Evolutionary conservation across 2,797 vertebrate species (phyloP).

Genomic region (Brachyrhaphis roseni): DNA sequence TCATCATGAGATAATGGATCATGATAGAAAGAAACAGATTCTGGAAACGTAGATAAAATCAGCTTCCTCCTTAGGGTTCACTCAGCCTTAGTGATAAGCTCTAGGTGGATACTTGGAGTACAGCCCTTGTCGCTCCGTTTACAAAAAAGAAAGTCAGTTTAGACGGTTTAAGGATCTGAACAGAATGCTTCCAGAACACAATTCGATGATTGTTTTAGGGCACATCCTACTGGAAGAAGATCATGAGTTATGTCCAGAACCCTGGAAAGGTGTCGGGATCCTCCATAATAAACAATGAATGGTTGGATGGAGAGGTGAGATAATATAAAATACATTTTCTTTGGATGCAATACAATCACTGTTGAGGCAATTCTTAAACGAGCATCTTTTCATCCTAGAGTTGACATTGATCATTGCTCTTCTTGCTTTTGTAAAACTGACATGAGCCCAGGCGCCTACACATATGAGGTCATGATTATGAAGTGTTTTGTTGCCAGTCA

Average conservation of each 20-base stretch:
- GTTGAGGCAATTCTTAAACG: slow-evolving; percentile 38
- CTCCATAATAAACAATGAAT: not conserved
- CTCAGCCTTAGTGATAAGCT: not conserved
- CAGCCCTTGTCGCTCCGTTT: not conserved
- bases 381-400: slow-evolving; percentile 35
- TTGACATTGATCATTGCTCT: slow-evolving; percentile 38
- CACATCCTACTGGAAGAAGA: not conserved
- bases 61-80: not conserved
- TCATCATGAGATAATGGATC: not conserved
- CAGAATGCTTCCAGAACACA: not conserved
- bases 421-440: slow-evolving; percentile 33
- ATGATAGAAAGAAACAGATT: not conserved
- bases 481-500: slow-evolving; percentile 34
- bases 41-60: not conserved
- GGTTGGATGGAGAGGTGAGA: not conserved
- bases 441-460: slow-evolving; percentile 28
- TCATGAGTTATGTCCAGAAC: not conserved
- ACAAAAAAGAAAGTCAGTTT: not conserved
- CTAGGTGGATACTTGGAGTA: not conserved
- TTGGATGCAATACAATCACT: slow-evolving; percentile 18
- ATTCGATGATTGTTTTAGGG: not conserved
- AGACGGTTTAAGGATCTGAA: not conserved
- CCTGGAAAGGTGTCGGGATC: not conserved
- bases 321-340: slow-evolving; percentile 28
- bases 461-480: slow-evolving; percentile 62